A percentile compares a stretch with the other conserved stretches of the same genome.
Conservation (phyloP, 1,140 invertebrate genomes). For the Drosophila ficusphila region DNA sequence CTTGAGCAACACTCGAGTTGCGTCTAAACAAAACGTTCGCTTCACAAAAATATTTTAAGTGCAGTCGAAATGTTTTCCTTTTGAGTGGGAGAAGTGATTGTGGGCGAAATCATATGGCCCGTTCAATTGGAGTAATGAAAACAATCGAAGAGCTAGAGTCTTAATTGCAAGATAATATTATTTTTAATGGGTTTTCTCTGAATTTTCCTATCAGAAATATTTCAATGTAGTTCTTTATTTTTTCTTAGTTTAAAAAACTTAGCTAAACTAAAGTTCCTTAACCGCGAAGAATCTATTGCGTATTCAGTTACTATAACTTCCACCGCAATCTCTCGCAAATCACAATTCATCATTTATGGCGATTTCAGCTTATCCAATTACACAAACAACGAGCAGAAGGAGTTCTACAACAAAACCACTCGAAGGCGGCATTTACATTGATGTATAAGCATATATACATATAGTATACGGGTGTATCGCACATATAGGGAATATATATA, state of each 20-base stretch:
- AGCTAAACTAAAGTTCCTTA: too few relatives aligned
- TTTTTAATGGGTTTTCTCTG: background rate
- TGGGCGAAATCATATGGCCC: slow-evolving; percentile 14
- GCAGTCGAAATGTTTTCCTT: slow-evolving; percentile 36
- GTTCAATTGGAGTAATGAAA: slow-evolving; percentile 31
- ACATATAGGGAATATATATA: slow-evolving; percentile 9
- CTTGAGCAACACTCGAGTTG: slow-evolving; percentile 41
- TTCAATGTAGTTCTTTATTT: too few relatives aligned
- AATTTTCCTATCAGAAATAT: too few relatives aligned
- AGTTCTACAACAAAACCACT: slow-evolving; percentile 17
- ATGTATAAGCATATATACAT: slow-evolving; percentile 21
- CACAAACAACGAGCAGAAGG: slow-evolving; percentile 13
- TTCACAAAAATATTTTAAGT: slow-evolving; percentile 39
- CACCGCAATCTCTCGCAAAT: slow-evolving; percentile 33
- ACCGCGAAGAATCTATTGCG: slow-evolving; percentile 20
- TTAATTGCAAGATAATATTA: slow-evolving; percentile 19
- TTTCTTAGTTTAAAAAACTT: too few relatives aligned
- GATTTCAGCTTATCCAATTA: slow-evolving; percentile 41
- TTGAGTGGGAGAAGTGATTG: slow-evolving; percentile 24
- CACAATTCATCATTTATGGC: slow-evolving; percentile 46
- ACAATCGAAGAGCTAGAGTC: slow-evolving; percentile 3
- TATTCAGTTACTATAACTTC: slow-evolving; percentile 42
- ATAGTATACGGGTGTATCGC: background rate
- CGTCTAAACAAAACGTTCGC: slow-evolving; percentile 39
- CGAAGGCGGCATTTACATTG: slow-evolving; percentile 44